Evolutionary conservation across 2,797 vertebrate genomes (phyloP).

Genomic region (Labeo calbasu): DNA sequence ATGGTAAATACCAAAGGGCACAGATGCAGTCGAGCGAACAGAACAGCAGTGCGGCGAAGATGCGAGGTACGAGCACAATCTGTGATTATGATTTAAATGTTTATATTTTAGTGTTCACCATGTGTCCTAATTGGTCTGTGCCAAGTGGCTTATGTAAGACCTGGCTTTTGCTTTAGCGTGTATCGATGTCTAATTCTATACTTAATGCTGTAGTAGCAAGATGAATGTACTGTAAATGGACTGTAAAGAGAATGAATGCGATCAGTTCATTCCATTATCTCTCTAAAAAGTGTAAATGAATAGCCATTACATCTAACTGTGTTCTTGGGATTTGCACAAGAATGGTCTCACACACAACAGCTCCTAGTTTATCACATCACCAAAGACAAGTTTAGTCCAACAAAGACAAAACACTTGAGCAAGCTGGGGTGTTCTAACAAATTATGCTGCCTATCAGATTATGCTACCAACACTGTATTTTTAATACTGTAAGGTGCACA

Average conservation of each 20-base stretch:
- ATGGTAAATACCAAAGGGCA: not conserved
- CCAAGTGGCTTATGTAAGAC: constrained; percentile 9
- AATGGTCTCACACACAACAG: not conserved
- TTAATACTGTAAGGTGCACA: too few relatives aligned
- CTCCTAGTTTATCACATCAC: not conserved
- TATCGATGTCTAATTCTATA: not conserved
- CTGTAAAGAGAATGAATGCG: not conserved
- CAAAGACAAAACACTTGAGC: not conserved
- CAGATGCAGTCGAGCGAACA: not conserved
- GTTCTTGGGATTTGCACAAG: not conserved
- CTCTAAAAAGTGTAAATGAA: not conserved
- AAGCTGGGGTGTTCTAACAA: not conserved
- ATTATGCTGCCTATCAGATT: too few relatives aligned
- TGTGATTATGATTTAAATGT: constrained; percentile 4
- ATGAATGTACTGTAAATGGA: not conserved
- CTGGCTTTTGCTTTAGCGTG: constrained; percentile 14
- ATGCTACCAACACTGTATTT: too few relatives aligned
- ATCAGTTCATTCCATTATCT: not conserved
- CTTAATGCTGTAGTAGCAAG: not conserved
- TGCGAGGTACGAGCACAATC: not conserved
- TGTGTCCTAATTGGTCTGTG: not conserved
- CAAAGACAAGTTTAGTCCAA: not conserved
- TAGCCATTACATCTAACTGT: not conserved
- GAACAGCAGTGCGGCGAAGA: not conserved
- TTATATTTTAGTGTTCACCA: not conserved